Evolutionary conservation across 2,888 invertebrate species (phyloP), one percentile per base, ranked within the genome.

Genomic region (Drosophila macrospina): DNA sequence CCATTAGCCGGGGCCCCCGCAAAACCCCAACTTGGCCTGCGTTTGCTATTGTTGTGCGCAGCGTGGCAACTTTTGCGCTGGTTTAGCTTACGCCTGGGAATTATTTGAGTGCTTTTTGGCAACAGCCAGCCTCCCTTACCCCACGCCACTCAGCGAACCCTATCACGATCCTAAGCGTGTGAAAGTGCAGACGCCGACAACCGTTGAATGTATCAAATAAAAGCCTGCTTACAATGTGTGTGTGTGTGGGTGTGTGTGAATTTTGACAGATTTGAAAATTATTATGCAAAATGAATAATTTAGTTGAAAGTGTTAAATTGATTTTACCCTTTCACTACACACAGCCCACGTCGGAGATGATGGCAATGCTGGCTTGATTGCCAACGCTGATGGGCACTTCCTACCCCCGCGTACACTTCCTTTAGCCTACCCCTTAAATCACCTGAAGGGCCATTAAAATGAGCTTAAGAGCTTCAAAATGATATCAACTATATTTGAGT

Each of bases 251-350:
- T 28, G 37, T 47, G 73, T 72, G 68, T 79, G 71, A 77, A 84
- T 82, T 90, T 86, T 90, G 90, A 88, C 88, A 90, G 89, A 88
- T 90, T 88, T 88, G 78, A 84, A 89, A 90, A 90, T 88, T 90
- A 90, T 88, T 90, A 89, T 88, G 80, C 88, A 82, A 85, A 90
- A 90, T 89, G 86, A 89, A 90, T 89, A 87, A 89, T 90, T 89
- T 84, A 90, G 75, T 72, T 78, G 78, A 89, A 89, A 89, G 90
- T 90, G 84, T 90, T 89, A 89, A 89, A 90, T 89, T 89, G 90
- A 89, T 89, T 89, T 90, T 84, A 76, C 75, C 80, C 85, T 80
- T 76, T 67, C 76, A 80, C 87, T 11, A 74, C 63, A 67, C 74
- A 65, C 44, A 42, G 11, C 36, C 54, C 16, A 44, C 65, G 39